Base-by-base conservation (phyloP, 1,140 invertebrate genomes). In the Macrobrachium nipponense region DNA sequence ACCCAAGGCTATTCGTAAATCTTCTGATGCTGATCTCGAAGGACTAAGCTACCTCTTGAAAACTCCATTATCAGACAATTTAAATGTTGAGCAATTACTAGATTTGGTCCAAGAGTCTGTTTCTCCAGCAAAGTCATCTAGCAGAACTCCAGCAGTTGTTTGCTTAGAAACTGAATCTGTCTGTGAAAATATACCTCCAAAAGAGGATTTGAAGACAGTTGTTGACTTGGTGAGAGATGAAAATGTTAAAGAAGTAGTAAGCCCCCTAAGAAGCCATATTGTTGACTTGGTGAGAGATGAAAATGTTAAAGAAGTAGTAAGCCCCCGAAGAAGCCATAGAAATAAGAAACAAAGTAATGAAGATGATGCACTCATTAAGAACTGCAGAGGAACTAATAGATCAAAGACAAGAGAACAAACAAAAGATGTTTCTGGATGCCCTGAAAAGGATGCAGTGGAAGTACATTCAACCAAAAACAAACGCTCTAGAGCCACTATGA, bases 101-200 rank as follows among this genome's bases (percentile, higher is more conserved):
- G 70, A 75, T 36, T 18, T 82, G 17, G 44, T 75, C 12, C 43
- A 27, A 12, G 68, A 82, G 51, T 75, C 80, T 8, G 44, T 68
- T 11, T 43, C 82, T 70, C 75, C 62, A 68, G 12, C 51, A 8
- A 51, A 51, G 51, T 12, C 7, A 51, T 51, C 51, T 51, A 12
- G 7, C 12, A 51, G 51, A 12, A n/a, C 75, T 75, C 83, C 58
- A 36, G 61, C 79, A 44, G 75, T 72, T 44, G 20, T 61, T 17
- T 61, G 44, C 15, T 58, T 76, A 70, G 14, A 20, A 17, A 66
- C 83, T 20, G 80, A 36, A 58, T 86, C 77, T 18, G 76, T 78
- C 5, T 86, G 76, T 23, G 83, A 86, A 80, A 86, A 86, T 66
- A 75, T 86, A 18, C 83, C 83, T 58, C 83, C 83, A 18, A 36